Percentiles rank a stretch among this genome's conserved stretches.
These are phyloP conservation scores for Leptinotarsa texana DNA, from an alignment of 1,140 invertebrate genomes.

Conservation along the genomic window DNA sequence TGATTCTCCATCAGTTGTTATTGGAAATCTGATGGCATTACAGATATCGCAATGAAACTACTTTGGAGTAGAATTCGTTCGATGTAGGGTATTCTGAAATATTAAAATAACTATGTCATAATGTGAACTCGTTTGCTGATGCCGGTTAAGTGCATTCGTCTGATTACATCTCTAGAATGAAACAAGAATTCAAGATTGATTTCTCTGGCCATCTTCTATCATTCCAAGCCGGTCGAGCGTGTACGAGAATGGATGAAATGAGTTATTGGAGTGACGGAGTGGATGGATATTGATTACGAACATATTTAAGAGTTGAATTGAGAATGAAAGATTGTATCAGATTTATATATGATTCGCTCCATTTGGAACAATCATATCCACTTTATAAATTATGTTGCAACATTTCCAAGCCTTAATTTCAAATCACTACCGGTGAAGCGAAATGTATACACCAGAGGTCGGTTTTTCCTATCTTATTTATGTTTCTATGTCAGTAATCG, in stretches of 20 bases:
- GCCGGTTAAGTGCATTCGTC: slow-evolving; percentile 1
- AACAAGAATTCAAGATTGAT: slow-evolving; percentile 1
- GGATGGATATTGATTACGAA: not conserved
- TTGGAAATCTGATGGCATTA: too few relatives aligned
- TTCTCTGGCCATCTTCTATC: slow-evolving; percentile 2
- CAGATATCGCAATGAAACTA: too few relatives aligned
- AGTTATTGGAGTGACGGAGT: not conserved
- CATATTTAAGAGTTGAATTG: not conserved
- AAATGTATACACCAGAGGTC: too few relatives aligned
- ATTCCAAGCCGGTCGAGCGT: slow-evolving; percentile 4
- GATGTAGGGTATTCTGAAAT: too few relatives aligned
- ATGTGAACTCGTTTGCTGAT: not conserved
- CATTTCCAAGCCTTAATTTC: too few relatives aligned
- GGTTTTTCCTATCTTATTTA: too few relatives aligned
- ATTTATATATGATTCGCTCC: slow-evolving; percentile 1
- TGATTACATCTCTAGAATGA: not conserved
- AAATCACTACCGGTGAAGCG: too few relatives aligned
- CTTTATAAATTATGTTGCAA: not conserved
- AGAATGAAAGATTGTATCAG: slow-evolving; percentile 1
- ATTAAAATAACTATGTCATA: not conserved
- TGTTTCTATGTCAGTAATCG: too few relatives aligned
- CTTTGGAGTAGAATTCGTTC: too few relatives aligned
- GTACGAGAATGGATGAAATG: slow-evolving; percentile 6
- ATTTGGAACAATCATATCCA: not conserved
- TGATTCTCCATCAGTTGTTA: too few relatives aligned